These are phyloP conservation scores for Kuschelorhynchus macadamiae DNA, from an alignment of 2,888 invertebrate species.

Conservation along the genomic window DNA sequence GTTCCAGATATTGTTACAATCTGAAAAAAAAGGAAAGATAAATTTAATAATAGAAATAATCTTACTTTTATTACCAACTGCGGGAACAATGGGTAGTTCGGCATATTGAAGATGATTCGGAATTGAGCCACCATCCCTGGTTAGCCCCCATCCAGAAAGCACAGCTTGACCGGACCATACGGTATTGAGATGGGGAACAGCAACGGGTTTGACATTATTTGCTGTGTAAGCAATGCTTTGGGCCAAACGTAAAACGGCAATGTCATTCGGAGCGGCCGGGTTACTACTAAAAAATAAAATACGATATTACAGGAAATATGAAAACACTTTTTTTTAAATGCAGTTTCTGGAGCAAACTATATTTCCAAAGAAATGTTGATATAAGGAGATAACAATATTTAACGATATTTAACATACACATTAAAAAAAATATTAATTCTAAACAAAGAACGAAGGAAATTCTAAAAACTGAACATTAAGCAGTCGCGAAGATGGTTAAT, in stretches of 20 bases:
- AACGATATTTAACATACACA: no score
- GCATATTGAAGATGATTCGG: slow-evolving; percentile 16
- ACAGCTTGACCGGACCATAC: slow-evolving; percentile 1
- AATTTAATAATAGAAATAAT: no score
- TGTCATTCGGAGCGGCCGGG: slow-evolving; percentile 67
- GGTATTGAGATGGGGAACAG: not conserved
- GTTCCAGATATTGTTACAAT: slow-evolving; percentile 57
- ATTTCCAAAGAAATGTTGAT: no score
- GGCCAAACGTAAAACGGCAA: slow-evolving; percentile 69
- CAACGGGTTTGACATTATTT: slow-evolving; percentile 16
- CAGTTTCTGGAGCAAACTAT: no score
- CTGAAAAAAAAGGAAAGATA: slow-evolving; percentile 62
- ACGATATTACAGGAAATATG: no score
- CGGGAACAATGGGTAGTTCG: slow-evolving; percentile 12
- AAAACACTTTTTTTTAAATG: no score
- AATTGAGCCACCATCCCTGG: slow-evolving; percentile 6
- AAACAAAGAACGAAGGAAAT: no score
- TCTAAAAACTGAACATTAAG: no score
- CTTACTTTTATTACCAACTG: not conserved
- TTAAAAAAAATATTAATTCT: no score
- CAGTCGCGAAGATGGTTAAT: no score
- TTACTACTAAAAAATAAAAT: slow-evolving; percentile 1
- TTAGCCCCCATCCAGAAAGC: slow-evolving; percentile 30
- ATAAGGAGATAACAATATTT: no score
- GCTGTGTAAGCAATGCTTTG: slow-evolving; percentile 57